These are phyloP conservation scores for Pangasianodon hypophthalmus DNA, from an alignment of 2,113 vertebrate species.

Conservation along the genomic window DNA sequence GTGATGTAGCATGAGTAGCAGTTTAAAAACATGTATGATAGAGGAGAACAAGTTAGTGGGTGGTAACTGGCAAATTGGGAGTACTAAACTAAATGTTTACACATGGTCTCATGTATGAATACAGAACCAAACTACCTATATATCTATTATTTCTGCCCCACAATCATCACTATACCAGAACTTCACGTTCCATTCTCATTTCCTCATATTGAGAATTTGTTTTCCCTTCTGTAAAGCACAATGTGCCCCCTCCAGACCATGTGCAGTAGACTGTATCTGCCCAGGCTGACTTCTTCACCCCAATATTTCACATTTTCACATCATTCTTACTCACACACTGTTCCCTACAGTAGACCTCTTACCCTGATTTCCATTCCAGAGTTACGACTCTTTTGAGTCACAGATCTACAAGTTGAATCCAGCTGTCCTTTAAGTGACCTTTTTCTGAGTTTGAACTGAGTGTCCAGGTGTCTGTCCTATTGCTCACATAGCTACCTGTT, in stretches of 20 bases:
- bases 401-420: constrained; percentile 10
- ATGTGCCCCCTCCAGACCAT: neutral
- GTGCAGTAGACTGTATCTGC: constrained; percentile 4
- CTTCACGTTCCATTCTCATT: neutral
- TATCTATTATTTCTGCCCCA: neutral
- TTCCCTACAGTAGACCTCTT: constrained; percentile 13
- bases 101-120: neutral
- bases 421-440: constrained; percentile 35
- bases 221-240: constrained; percentile 1
- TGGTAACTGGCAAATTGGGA: neutral
- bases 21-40: neutral
- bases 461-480: neutral
- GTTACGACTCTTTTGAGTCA: constrained; percentile 26
- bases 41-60: neutral
- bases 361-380: constrained; percentile 49
- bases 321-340: constrained; percentile 1
- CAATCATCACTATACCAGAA: neutral
- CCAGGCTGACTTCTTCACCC: constrained; percentile 23
- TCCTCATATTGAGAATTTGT: neutral
- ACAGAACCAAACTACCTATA: neutral
- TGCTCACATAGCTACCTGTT: neutral
- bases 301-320: constrained; percentile 26
- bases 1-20: neutral
- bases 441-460: neutral
- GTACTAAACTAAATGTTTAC: neutral